Conservation (phyloP, 2,888 invertebrate species). For the Allophyes oxyacanthae region DNA sequence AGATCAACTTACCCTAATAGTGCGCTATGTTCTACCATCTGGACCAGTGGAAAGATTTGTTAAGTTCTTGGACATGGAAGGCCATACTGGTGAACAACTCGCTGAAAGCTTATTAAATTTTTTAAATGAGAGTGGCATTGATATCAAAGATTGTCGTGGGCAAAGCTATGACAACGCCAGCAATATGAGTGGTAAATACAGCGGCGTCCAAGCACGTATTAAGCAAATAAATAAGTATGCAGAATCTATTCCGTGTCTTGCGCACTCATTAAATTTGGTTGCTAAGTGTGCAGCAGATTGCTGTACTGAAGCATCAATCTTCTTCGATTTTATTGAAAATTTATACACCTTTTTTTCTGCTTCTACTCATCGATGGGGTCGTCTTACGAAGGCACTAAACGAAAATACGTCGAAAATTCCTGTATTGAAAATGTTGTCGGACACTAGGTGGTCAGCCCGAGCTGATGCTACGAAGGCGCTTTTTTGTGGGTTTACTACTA, state of each 20-base stretch:
- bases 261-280: slow-evolving; percentile 25
- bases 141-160: slow-evolving; percentile 29
- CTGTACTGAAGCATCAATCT: slow-evolving; percentile 14
- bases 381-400: slow-evolving; percentile 11
- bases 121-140: slow-evolving; percentile 20
- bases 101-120: slow-evolving; percentile 24
- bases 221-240: slow-evolving; percentile 4
- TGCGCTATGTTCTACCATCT: slow-evolving; percentile 23
- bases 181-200: slow-evolving; percentile 9
- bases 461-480: slow-evolving; percentile 5
- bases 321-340: slow-evolving; percentile 5
- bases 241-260: slow-evolving; percentile 19
- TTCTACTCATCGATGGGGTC: slow-evolving; percentile 10
- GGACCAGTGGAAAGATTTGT: slow-evolving; percentile 28
- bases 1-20: slow-evolving; percentile 19
- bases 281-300: slow-evolving; percentile 10
- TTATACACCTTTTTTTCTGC: slow-evolving; percentile 4
- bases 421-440: background rate
- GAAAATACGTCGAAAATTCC: slow-evolving; percentile 1
- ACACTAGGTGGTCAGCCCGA: slow-evolving; percentile 5
- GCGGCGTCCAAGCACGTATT: slow-evolving; percentile 22
- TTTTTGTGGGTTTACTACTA: slow-evolving; percentile 1
- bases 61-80: slow-evolving; percentile 23
- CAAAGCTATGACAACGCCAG: slow-evolving; percentile 30
- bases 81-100: slow-evolving; percentile 29